Base-by-base conservation (phyloP, 2,113 vertebrate species). In the Entelurus aequoreus region DNA sequence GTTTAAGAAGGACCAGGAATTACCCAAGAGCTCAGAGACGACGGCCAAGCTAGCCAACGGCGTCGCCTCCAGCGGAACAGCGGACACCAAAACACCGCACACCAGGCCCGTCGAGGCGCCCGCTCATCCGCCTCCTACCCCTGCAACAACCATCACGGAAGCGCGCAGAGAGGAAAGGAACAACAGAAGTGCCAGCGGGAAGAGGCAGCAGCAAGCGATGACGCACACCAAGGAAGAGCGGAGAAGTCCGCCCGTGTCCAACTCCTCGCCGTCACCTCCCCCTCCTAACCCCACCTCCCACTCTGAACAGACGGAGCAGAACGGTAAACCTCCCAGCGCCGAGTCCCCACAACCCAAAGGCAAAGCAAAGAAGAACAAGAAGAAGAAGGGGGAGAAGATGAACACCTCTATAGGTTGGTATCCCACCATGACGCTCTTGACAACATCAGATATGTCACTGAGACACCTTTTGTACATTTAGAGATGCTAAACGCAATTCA, bases 341-440 rank as follows among this genome's bases (percentile, higher is more conserved):
- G 94, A 92, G 59, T 95, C 93, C 37, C 93, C 93, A 0, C 90
- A 90, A 57, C 82, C 86, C 58, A 91, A 90, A 76, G 80, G 82
- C 77, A 91, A 90, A 72, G 66, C 80, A 57, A 92, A 95, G 92
- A 98, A 96, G 78, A 94, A 85, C 76, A 97, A 96, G 86, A 99
- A 99, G 91, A 99, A 99, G 87, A 98, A 97, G 76, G 90, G 89
- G 0, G 96, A 98, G 64, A 92, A 94, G 85, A 87, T 86, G 71
- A 92, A 89, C 87, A 93, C 75, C 65, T 97, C 96, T 0, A 94
- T 99, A 80, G 97, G 97, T 99, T 75, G 77, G 87, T 81, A n/a
- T 54, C 28, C 28, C 28, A 28, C 28, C 28, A 28, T 28, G 28
- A 28, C 4, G 28, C 28, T 28, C 28, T 28, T 28, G 28, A 28